Percentiles rank a stretch among this genome's conserved stretches.
Conservation (phyloP, 2,113 vertebrate species). For the Notiomystis cincta region DNA sequence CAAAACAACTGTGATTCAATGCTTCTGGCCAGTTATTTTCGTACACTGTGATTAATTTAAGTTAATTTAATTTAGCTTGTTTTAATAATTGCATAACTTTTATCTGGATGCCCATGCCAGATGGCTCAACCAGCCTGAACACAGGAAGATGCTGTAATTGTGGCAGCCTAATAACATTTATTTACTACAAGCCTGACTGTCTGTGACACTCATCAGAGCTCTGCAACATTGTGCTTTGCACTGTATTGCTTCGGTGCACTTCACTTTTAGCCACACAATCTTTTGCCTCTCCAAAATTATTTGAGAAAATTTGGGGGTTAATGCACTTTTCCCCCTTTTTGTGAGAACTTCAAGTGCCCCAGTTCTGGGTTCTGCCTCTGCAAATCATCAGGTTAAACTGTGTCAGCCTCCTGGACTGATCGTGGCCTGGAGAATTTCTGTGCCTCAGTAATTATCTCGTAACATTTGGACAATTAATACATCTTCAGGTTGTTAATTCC, state of each 20-base stretch:
- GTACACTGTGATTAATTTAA: slow-evolving; percentile 47
- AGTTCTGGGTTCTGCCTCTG: background rate
- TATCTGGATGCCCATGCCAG: slow-evolving; percentile 36
- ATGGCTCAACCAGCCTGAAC: slow-evolving; percentile 21
- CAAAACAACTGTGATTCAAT: background rate
- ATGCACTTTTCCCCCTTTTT: background rate
- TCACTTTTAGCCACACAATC: background rate
- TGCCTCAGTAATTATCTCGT: background rate
- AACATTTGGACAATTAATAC: background rate
- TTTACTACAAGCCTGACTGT: slow-evolving; percentile 31
- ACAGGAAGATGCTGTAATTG: slow-evolving; percentile 47
- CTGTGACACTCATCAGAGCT: background rate
- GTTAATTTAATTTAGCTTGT: slow-evolving; percentile 67
- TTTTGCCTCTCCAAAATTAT: background rate
- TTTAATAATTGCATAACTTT: slow-evolving; percentile 51
- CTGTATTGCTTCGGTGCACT: background rate
- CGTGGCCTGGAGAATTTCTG: background rate
- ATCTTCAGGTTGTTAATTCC: background rate
- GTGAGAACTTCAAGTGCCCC: background rate
- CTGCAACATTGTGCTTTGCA: background rate
- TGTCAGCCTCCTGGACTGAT: background rate
- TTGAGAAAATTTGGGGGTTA: accelerated
- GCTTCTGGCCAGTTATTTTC: slow-evolving; percentile 44
- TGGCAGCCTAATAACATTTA: slow-evolving; percentile 36
- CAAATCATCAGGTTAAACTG: background rate